Conservation (phyloP, 2,888 invertebrate species). For the Pyralis farinalis region DNA sequence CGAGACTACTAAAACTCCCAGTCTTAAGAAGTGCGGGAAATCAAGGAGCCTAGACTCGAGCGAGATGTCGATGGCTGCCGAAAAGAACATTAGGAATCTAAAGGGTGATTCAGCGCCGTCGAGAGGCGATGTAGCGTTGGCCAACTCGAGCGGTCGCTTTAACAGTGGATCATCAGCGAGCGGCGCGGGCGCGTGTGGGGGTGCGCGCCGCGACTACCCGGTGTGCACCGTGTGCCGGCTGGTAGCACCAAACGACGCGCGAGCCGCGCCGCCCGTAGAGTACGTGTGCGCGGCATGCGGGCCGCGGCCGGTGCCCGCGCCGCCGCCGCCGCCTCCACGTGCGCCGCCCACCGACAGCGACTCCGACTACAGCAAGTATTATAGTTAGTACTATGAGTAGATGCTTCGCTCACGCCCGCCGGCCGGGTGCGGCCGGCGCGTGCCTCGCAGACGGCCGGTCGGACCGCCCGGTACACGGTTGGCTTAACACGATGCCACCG, state of each 20-base stretch:
- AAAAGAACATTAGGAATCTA: slow-evolving; percentile 40
- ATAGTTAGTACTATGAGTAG: slow-evolving; percentile 75
- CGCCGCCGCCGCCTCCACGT: slow-evolving; percentile 20
- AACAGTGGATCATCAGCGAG: slow-evolving; percentile 45
- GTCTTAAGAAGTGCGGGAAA: slow-evolving; percentile 86
- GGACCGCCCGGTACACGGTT: background rate
- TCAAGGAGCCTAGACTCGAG: slow-evolving; percentile 93
- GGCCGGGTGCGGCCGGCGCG: slow-evolving; percentile 19
- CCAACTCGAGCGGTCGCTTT: slow-evolving; percentile 39
- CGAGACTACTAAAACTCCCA: slow-evolving; percentile 57
- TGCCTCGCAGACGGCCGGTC: background rate
- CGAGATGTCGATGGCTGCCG: slow-evolving; percentile 84
- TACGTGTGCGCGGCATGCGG: slow-evolving; percentile 42
- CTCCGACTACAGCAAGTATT: slow-evolving; percentile 80
- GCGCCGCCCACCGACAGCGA: slow-evolving; percentile 50
- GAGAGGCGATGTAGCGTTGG: slow-evolving; percentile 27
- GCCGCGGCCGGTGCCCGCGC: slow-evolving; percentile 21
- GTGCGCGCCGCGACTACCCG: slow-evolving; percentile 37
- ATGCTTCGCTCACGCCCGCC: slow-evolving; percentile 58
- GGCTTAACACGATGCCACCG: background rate
- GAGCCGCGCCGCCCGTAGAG: slow-evolving; percentile 24
- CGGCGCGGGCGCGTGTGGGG: slow-evolving; percentile 42
- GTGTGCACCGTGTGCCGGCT: slow-evolving; percentile 46
- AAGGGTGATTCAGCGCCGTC: slow-evolving; percentile 14
- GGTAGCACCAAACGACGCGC: slow-evolving; percentile 37